Conservation (phyloP, 2,113 vertebrate genomes). For the Sprattus sprattus region DNA sequence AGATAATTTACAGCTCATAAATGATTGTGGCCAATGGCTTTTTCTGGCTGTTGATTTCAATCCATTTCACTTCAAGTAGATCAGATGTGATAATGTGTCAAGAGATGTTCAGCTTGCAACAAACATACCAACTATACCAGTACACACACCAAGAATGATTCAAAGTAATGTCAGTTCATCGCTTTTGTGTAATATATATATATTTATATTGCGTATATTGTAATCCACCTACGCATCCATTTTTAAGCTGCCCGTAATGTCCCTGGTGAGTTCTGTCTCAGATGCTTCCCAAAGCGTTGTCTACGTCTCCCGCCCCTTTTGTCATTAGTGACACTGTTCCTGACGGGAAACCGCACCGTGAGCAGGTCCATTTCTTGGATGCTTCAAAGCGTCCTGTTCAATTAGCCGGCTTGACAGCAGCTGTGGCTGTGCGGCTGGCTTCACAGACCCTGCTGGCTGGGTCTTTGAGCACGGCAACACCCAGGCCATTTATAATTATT, state of each 20-base stretch:
- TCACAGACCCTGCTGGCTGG: not conserved
- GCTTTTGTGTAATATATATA: not conserved
- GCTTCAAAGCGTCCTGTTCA: not conserved
- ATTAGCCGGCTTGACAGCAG: not conserved
- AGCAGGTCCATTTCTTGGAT: not conserved
- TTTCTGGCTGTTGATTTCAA: not conserved
- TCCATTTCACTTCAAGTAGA: not conserved
- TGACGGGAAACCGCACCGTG: not conserved
- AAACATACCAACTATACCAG: not conserved
- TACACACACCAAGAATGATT: not conserved
- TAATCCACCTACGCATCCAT: too few relatives aligned
- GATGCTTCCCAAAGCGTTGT: not conserved
- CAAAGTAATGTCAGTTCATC: not conserved
- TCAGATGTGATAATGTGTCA: not conserved
- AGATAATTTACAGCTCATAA: too few relatives aligned
- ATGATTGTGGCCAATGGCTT: not conserved
- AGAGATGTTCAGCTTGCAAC: not conserved
- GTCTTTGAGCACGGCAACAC: not conserved
- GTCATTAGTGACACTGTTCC: not conserved
- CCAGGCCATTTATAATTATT: slow-evolving; percentile 17
- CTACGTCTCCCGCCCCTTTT: not conserved
- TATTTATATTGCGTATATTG: too few relatives aligned
- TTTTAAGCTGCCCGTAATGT: not conserved
- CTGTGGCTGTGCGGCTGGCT: not conserved
- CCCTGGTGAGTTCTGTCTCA: not conserved